Evolutionary conservation across 1,140 invertebrate species (phyloP).

Genomic region (Elymnias hypermnestra): DNA sequence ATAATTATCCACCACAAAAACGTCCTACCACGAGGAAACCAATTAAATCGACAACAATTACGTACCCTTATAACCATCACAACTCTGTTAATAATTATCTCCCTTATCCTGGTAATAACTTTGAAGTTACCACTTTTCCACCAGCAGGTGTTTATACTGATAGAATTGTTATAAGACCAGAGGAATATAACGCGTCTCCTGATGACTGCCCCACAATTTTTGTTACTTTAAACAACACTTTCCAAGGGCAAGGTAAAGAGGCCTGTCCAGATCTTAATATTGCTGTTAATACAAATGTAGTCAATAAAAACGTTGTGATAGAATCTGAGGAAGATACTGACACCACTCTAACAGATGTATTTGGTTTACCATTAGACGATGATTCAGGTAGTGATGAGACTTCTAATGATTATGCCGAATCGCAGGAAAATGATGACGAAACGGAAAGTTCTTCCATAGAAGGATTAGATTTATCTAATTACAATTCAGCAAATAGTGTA

Average conservation of each 20-base stretch:
- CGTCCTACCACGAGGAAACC: conserved; percentile 38
- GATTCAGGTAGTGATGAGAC: conserved; percentile 45
- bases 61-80: conserved; percentile 44
- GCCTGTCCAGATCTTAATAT: conserved; percentile 70
- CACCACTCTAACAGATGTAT: conserved; percentile 44
- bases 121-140: conserved; percentile 57
- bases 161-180: conserved; percentile 61
- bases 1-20: conserved; percentile 24
- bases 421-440: conserved; percentile 45
- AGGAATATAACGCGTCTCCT: conserved; percentile 56
- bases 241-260: conserved; percentile 67
- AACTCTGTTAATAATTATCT: conserved; percentile 33
- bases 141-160: conserved; percentile 55
- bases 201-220: conserved; percentile 66
- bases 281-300: conserved; percentile 64
- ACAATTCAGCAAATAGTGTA: conserved; percentile 43
- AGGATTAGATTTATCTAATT: conserved; percentile 45
- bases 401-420: conserved; percentile 41
- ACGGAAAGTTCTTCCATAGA: conserved; percentile 50
- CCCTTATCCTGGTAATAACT: conserved; percentile 33
- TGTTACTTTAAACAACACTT: conserved; percentile 63
- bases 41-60: conserved; percentile 35
- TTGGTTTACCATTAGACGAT: conserved; percentile 46
- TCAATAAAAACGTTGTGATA: conserved; percentile 63
- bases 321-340: conserved; percentile 61